phyloP scores from a whole-genome alignment of 2,113 vertebrate genomes.

The Malurus cyaneus region DNA sequence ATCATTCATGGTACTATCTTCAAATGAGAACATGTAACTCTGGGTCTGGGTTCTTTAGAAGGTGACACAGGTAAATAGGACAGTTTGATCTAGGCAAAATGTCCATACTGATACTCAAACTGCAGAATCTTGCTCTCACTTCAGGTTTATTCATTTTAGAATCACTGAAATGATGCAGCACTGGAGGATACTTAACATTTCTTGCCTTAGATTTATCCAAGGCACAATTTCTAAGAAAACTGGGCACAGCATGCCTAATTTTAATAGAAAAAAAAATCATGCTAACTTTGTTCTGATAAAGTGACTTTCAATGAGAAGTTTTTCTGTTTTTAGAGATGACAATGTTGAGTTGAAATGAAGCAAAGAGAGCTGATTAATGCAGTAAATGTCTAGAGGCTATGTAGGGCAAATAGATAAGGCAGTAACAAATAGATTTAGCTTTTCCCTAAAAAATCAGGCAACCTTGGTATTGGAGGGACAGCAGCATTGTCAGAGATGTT shows the following conservation, averaged over 20 bases:
- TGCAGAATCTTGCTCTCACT: background rate
- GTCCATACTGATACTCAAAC: background rate
- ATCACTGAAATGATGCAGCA: background rate
- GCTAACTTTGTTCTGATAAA: background rate
- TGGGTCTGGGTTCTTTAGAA: background rate
- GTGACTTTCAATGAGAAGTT: background rate
- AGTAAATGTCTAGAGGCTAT: background rate
- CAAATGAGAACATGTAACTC: background rate
- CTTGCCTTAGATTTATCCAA: background rate
- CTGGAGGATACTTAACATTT: background rate
- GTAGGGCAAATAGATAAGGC: background rate
- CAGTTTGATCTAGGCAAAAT: background rate
- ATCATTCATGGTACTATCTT: background rate
- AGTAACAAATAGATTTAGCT: background rate
- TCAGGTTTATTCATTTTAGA: background rate
- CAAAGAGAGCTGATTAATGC: background rate
- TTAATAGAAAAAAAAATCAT: background rate
- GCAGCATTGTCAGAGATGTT: background rate
- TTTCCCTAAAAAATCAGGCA: background rate
- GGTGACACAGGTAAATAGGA: background rate
- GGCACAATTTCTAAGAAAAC: background rate
- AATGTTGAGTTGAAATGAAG: background rate
- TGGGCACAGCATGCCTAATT: background rate
- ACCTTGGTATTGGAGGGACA: background rate
- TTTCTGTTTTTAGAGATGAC: background rate